These are phyloP conservation scores for Gracilinanus agilis DNA, from an alignment of 2,113 vertebrate genomes.

Conservation along the genomic window DNA sequence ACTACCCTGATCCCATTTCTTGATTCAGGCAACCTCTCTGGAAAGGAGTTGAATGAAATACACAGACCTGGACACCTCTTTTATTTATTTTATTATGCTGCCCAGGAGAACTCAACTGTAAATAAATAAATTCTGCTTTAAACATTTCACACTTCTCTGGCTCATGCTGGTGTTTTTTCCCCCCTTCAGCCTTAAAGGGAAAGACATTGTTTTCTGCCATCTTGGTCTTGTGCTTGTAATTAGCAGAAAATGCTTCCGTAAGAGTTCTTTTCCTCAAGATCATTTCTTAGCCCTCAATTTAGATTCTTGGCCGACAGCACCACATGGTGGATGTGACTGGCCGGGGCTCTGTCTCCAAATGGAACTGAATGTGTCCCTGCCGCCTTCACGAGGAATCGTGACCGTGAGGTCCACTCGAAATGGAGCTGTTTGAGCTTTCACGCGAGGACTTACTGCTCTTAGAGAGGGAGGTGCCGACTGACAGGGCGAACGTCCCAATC, in stretches of 20 bases:
- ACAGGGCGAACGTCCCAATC: too few relatives aligned
- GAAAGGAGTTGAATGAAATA: slow-evolving; percentile 57
- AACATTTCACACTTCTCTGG: slow-evolving; percentile 69
- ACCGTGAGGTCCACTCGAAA: rapidly evolving
- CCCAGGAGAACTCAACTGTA: slow-evolving; percentile 85
- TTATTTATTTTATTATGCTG: slow-evolving; percentile 88
- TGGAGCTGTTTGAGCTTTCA: neutral
- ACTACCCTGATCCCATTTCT: slow-evolving; percentile 11
- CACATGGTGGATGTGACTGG: neutral
- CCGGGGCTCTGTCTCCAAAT: rapidly evolving
- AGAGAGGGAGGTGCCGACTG: neutral
- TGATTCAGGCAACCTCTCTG: slow-evolving; percentile 59
- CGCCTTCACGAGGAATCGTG: rapidly evolving
- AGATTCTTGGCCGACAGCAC: neutral
- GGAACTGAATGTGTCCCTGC: rapidly evolving
- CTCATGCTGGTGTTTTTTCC: slow-evolving; percentile 61
- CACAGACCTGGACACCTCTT: slow-evolving; percentile 77
- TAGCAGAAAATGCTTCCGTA: neutral
- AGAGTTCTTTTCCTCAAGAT: neutral
- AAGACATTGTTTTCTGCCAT: neutral
- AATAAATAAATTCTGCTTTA: slow-evolving; percentile 86
- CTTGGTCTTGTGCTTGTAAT: neutral
- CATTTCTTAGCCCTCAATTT: rapidly evolving
- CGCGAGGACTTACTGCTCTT: rapidly evolving
- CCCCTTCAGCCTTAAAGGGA: neutral